phyloP scores from a whole-genome alignment of 37 sponge, comb jelly and placozoan genomes.

The Chondrosia reniformis region DNA sequence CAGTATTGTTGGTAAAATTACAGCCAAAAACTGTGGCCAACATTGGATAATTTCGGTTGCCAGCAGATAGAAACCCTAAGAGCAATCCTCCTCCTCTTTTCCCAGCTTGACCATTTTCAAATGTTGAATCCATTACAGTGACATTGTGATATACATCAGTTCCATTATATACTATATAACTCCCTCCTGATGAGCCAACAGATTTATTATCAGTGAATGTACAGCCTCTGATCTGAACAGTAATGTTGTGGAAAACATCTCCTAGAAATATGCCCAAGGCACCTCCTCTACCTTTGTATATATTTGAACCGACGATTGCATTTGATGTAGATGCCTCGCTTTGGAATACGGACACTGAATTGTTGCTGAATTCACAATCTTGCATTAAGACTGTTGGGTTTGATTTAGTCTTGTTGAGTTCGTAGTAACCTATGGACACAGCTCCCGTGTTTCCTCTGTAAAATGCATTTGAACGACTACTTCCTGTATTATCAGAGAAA shows the following conservation, averaged over 20 bases:
- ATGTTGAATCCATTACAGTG: neutral
- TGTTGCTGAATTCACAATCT: neutral
- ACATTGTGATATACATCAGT: neutral
- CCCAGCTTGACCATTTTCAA: neutral
- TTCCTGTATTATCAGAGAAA: neutral
- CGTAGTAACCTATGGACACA: constrained; percentile 4
- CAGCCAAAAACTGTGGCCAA: neutral
- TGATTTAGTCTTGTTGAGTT: neutral
- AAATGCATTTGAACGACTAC: neutral
- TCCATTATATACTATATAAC: neutral
- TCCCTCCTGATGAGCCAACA: neutral
- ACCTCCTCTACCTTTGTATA: constrained; percentile 10
- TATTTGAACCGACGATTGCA: neutral
- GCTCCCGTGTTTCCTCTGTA: constrained; percentile 18
- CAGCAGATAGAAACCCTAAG: neutral
- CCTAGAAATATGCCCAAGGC: neutral
- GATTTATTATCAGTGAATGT: neutral
- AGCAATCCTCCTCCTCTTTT: neutral
- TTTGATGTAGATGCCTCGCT: neutral
- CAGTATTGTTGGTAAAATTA: neutral
- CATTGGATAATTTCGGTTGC: neutral
- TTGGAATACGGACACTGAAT: neutral
- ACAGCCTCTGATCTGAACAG: neutral
- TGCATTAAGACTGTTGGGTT: neutral
- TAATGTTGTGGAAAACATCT: neutral